A percentile compares a stretch with the other conserved stretches of the same genome.
phyloP scores from a whole-genome alignment of 2,797 vertebrate species.

The Psittacula echo region DNA sequence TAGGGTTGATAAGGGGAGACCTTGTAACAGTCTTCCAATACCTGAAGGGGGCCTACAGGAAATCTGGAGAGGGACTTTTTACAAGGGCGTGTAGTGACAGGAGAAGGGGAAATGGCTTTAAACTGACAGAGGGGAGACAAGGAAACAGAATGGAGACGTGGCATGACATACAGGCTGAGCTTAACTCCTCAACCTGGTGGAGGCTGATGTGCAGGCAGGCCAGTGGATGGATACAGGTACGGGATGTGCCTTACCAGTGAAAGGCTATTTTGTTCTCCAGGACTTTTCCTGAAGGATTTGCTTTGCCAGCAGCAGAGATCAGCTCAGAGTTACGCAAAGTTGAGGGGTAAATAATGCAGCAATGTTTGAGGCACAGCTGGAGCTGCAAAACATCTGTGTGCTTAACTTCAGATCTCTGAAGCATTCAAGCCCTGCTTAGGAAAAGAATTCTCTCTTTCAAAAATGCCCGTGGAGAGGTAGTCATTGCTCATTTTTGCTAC shows the following conservation, averaged over 20 bases:
- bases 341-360: constrained; percentile 34
- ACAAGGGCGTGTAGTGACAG: background rate
- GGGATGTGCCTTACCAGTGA: background rate
- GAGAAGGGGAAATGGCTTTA: background rate
- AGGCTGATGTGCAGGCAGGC: background rate
- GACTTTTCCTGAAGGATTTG: background rate
- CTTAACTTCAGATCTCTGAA: constrained; percentile 47
- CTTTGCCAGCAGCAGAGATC: background rate
- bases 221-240: background rate
- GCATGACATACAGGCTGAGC: background rate
- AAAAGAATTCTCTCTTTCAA: constrained; percentile 40
- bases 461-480: constrained; percentile 36
- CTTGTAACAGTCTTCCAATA: background rate
- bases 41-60: background rate
- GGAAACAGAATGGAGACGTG: background rate
- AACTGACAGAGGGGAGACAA: background rate
- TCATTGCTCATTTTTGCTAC: constrained; percentile 46
- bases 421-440: background rate
- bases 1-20: background rate
- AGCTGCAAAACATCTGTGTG: constrained; percentile 12
- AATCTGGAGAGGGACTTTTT: background rate
- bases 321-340: background rate
- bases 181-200: background rate
- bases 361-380: constrained; percentile 35
- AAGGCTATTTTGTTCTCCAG: background rate